Evolutionary conservation across 2,888 invertebrate genomes (phyloP), one percentile per base, ranked within the genome.

Genomic region (Thymelicus acteon): DNA sequence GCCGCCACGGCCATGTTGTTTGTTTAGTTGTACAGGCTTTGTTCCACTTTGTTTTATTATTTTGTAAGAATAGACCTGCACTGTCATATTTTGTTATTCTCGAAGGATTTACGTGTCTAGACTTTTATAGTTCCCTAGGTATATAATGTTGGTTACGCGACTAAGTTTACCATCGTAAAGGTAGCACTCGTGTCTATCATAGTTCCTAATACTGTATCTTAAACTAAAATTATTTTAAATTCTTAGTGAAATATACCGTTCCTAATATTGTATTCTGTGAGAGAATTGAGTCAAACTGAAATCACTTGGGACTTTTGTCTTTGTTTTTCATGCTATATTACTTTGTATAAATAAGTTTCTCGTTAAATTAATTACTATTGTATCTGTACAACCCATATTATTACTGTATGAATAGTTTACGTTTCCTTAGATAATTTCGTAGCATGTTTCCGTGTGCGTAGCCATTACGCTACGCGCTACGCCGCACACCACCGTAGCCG

Each of bases 141-240:
- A 78, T 81, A 73, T 82, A 88, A 88, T 86, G 87, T 74, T 90
- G 82, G 79, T 88, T 91, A 88, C 88, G 82, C 85, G 86, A 87
- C 87, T 90, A 91, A 90, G 84, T 91, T 91, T 87, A 89, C 84
- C 85, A 84, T 87, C 86, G 85, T 88, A 85, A 87, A 91, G 90
- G 88, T 92, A 92, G 93, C 87, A 85, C 85, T 85, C 87, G 85
- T 89, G 91, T 91, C 93, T 93, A 92, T 93, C 92, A 93, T 93
- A 93, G 93, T 93, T 93, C 93, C 93, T 93, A 90, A 92, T 92
- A 92, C 92, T 92, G 91, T 91, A 91, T 91, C 89, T 89, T 91
- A 91, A 88, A 89, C 89, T 89, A 91, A 86, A 84, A 91, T 86
- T 91, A 92, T 91, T 92, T 92, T 92, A 89, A 91, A 85, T 91